Conservation (phyloP, 2,888 invertebrate genomes). For the Cosmia trapezina region DNA sequence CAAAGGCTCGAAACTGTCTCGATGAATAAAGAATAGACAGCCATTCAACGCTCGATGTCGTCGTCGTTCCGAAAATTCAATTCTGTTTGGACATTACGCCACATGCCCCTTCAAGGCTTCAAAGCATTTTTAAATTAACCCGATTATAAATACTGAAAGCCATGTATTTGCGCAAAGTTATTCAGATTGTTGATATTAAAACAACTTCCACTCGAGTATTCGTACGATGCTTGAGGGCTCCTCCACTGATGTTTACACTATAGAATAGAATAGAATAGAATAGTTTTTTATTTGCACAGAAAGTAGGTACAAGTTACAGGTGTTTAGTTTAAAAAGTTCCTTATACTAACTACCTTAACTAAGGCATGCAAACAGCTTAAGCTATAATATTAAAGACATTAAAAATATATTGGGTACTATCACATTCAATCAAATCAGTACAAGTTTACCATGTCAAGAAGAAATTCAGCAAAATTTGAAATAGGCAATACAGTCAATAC, state of each 20-base stretch:
- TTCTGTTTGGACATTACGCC: constrained; percentile 5
- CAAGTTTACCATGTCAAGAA: too few species aligned
- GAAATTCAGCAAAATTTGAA: too few species aligned
- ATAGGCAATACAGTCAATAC: too few species aligned
- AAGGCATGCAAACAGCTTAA: too few species aligned
- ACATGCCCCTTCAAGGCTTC: not conserved
- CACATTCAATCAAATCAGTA: too few species aligned
- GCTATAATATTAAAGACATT: too few species aligned
- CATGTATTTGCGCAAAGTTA: constrained; percentile 20
- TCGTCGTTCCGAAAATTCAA: constrained; percentile 10
- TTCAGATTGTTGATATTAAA: constrained; percentile 34
- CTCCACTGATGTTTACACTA: constrained; percentile 29
- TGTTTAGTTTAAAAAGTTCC: too few species aligned
- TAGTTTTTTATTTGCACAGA: too few species aligned
- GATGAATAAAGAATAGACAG: not conserved
- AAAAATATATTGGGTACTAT: too few species aligned
- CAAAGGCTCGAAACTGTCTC: constrained; percentile 1
- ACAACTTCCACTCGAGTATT: constrained; percentile 5
- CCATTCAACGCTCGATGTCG: not conserved
- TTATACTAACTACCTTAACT: too few species aligned
- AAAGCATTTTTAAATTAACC: not conserved
- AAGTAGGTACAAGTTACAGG: too few species aligned
- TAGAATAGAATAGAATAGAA: too few species aligned
- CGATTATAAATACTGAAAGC: constrained; percentile 12
- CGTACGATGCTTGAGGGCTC: constrained; percentile 1